These are phyloP conservation scores for Drosophila asahinai DNA, from an alignment of 1,140 invertebrate genomes.

Conservation along the genomic window DNA sequence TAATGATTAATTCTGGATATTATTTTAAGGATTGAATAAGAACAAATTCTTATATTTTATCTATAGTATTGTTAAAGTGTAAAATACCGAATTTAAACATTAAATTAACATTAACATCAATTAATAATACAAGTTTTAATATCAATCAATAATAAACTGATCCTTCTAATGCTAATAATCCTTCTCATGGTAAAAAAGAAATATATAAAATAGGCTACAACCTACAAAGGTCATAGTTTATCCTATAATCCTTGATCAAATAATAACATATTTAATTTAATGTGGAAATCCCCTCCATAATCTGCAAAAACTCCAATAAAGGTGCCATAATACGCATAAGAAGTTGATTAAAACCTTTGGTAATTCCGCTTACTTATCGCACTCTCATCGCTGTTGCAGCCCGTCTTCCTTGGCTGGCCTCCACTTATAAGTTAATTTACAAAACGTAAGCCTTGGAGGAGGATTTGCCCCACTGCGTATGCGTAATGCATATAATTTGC, in stretches of 20 bases:
- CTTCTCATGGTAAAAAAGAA: neutral
- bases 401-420: conserved; percentile 8
- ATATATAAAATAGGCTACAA: no score
- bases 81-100: no score
- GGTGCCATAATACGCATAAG: conserved; percentile 6
- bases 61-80: no score
- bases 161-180: no score
- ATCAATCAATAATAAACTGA: no score
- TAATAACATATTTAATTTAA: neutral
- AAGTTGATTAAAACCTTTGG: conserved; percentile 21
- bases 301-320: neutral
- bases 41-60: no score
- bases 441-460: conserved; percentile 16
- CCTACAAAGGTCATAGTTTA: neutral
- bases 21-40: no score
- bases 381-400: conserved; percentile 18
- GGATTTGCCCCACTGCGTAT: conserved; percentile 55
- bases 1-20: no score
- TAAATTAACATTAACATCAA: no score
- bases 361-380: conserved; percentile 39
- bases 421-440: conserved; percentile 78
- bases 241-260: no score
- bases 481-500: conserved; percentile 82
- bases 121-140: no score
- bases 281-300: neutral